Evolutionary conservation across 2,113 vertebrate species (phyloP).

Genomic region (Thinocorus orbignyianus): DNA sequence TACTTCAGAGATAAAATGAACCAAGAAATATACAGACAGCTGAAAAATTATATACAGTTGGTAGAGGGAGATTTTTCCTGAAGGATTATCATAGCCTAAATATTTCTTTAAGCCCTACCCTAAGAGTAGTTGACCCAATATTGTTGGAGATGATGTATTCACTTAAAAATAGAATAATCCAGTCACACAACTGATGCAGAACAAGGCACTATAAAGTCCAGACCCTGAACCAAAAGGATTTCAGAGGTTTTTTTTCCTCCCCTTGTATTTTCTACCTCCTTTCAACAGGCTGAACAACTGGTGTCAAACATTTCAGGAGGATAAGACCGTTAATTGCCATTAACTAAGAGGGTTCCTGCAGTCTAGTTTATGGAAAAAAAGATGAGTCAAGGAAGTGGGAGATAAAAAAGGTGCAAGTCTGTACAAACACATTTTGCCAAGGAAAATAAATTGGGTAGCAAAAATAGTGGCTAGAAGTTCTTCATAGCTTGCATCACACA

Average conservation of each 20-base stretch:
- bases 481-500: background rate
- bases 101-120: slow-evolving; percentile 58
- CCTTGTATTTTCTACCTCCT: background rate
- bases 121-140: slow-evolving; percentile 27
- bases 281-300: background rate
- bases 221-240: background rate
- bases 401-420: background rate
- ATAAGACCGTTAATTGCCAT: background rate
- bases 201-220: background rate
- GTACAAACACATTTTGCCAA: background rate
- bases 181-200: background rate
- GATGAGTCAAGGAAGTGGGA: background rate
- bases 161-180: slow-evolving; percentile 60
- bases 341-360: background rate
- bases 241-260: background rate
- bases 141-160: slow-evolving; percentile 19
- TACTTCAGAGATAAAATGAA: background rate
- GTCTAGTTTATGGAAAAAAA: background rate
- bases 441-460: background rate
- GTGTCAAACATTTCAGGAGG: background rate
- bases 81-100: slow-evolving; percentile 57
- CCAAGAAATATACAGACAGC: slow-evolving; percentile 20
- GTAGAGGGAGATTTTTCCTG: slow-evolving; percentile 18
- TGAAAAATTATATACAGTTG: slow-evolving; percentile 56
- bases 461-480: background rate